Base-by-base conservation (phyloP, 1,140 invertebrate species). In the Ceratoteleas bidentatus region DNA sequence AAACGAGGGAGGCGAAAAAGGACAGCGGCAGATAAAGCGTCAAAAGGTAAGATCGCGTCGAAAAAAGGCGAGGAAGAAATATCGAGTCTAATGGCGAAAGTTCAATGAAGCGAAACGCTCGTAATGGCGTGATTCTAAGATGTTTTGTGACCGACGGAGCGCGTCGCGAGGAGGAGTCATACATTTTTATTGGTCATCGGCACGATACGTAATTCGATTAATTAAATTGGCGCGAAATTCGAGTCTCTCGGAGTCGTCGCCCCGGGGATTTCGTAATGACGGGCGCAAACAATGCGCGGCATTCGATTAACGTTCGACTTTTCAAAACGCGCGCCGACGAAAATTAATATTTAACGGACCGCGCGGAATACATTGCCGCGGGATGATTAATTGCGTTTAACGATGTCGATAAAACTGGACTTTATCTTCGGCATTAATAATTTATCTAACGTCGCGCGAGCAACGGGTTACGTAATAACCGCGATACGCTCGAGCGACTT, bases 61-160 rank as follows among this genome's bases (percentile, higher is more conserved):
- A 32, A 70, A 53, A 61, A 79, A 65, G 7, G 32, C 8, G 40
- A 58, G 11, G 14, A 60, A 69, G 53, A 64, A 65, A 64, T 64
- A 60, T 72, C 14, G 45, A 32, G 45, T 72, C 16, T 72, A 79
- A 57, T 66, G 68, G 52, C 40, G 5, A 38, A 50, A 61, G 68
- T 64, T 79, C 68, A 58, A 52, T 64, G 60, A 65, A 78, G 66
- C 60, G 60, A 78, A 65, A 78, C 36, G 9, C 47, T 64, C 50
- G 60, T 64, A 60, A 70, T 65, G 36, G 52, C 53, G 60, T 60
- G 75, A 70, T 70, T 58, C 36, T 64, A 38, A 58, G 75, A 64
- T 65, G 43, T 75, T 75, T 75, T 60, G 72, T 64, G 50, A 64
- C 16, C 40, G 38, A 4, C 34, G 34, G 15, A 58, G 50, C 65